Base-by-base conservation (phyloP, 2,888 invertebrate genomes). In the Adineta ricciae region DNA sequence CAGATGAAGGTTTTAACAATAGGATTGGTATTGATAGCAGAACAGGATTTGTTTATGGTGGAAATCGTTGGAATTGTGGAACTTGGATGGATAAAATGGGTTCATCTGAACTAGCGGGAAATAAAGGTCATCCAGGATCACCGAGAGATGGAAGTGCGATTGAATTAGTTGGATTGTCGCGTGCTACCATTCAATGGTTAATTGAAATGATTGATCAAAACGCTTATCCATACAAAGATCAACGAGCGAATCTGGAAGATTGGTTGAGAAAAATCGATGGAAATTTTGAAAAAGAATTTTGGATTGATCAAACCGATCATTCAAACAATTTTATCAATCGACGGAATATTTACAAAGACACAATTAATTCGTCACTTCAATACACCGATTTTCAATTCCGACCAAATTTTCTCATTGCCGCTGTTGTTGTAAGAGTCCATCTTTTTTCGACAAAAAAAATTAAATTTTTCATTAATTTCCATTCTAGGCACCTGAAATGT, bases 81-180 rank as follows among this genome's bases (percentile, higher is more conserved):
- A 99, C 99, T 0, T 99, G 99, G 99, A 99, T 99, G 98, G 98
- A 99, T 91, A 99, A 99, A 92, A 99, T 99, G 98, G 99, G 99
- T 50, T 96, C 96, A 46, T 96, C 96, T 24, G 94, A 94, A 86
- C 93, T 93, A 89, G 96, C 97, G 24, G 95, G 95, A 86, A 97
- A 94, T 89, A 93, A 94, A 88, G 97, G 98, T 24, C 93, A 93
- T 88, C 99, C 99, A 21, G 96, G 96, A 83, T 95, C 97, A 11
- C 97, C 99, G 0, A 93, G 92, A 84, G 97, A 99, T 92, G 99
- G 99, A 84, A 95, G 95, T 85, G 97, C 98, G 36, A 93, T 99
- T 64, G 99, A 99, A 92, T 92, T 99, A 86, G 93, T 98, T 73
- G 98, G 95, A 49, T 92, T 97, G 21, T 94, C 94, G 87, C 93